Percentiles rank a stretch among this genome's conserved stretches.
Conservation (phyloP, 1,140 invertebrate genomes). For the Delia radicum region DNA sequence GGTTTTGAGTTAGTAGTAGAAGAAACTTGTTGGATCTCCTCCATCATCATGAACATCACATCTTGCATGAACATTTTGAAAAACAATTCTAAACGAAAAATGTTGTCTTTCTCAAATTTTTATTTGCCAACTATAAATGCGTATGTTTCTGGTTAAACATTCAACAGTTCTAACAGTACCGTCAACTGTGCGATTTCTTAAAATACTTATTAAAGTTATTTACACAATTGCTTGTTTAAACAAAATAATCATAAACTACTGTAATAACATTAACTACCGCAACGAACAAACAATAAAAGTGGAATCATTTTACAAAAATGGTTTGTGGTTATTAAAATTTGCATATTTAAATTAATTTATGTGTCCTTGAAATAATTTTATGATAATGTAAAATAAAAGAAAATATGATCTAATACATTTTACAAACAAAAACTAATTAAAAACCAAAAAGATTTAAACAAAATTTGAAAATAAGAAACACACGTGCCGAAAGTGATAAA, state of each 20-base stretch:
- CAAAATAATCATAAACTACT: not conserved
- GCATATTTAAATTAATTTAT: too few relatives aligned
- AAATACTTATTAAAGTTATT: too few relatives aligned
- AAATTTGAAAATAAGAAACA: too few relatives aligned
- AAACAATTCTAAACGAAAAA: not conserved
- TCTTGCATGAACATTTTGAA: not conserved
- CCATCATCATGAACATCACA: not conserved
- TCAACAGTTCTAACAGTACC: slow-evolving; percentile 23
- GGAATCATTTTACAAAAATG: not conserved
- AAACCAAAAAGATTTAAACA: too few relatives aligned
- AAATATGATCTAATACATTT: too few relatives aligned
- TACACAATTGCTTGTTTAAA: too few relatives aligned
- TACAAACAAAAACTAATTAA: too few relatives aligned
- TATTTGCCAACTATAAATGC: slow-evolving; percentile 23
- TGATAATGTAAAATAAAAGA: too few relatives aligned
- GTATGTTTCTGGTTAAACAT: not conserved
- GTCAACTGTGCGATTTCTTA: not conserved
- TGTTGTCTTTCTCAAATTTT: not conserved
- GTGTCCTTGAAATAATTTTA: too few relatives aligned
- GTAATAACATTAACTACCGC: not conserved
- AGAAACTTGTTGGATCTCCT: too few relatives aligned
- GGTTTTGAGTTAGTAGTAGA: not conserved
- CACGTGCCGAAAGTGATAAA: too few relatives aligned
- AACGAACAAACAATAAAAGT: not conserved
- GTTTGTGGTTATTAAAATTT: not conserved